Base-by-base conservation (phyloP, 2,797 vertebrate genomes). In the Clarias platycephalus region DNA sequence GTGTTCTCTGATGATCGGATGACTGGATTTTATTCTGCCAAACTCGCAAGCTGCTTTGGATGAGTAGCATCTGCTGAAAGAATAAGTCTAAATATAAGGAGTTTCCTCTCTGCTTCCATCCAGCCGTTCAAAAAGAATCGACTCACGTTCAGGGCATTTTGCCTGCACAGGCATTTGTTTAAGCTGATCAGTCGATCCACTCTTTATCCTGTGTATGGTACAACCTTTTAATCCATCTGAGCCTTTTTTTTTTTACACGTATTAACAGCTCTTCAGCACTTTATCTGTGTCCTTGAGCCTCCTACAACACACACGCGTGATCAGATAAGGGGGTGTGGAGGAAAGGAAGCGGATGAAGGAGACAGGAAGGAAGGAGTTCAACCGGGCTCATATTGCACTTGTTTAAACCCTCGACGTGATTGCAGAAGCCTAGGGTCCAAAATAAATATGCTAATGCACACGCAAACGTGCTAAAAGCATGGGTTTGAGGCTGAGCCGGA, bases 191-290 rank as follows among this genome's bases (percentile, higher is more conserved):
- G 12, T 60, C n/a, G 60, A 28, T 10, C 24, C 34, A 8, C 26
- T 71, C 26, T 74, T 81, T 70, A 79, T 31, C 9, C 67, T 1
- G 31, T 71, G 72, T 28, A 74, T n/a, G 49, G 28, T n/a, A 34
- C 63, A 40, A 84, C 80, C 80, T 83, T 81, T 77, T 60, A 85
- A 70, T 76, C 68, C 16, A 66, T 75, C 55, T 62, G 26, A 78
- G 66, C 22, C 74, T 64, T n/a, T 16, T 57, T 64, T 64, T 44
- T 44, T 10, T 44, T 44, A 83, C 72, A 34, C 37, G 31, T 72
- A 72, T 40, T 77, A 80, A 84, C 62, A 67, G 22, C 68, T 58
- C 6, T 76, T 31, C 72, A 83, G 53, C 13, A 62, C 60, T 62
- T 37, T 63, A 49, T 34, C 16, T 6, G 62, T 57, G 83, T 79